Evolutionary conservation across 1,140 invertebrate genomes (phyloP).

Genomic region (Hycleus phaleratus): DNA sequence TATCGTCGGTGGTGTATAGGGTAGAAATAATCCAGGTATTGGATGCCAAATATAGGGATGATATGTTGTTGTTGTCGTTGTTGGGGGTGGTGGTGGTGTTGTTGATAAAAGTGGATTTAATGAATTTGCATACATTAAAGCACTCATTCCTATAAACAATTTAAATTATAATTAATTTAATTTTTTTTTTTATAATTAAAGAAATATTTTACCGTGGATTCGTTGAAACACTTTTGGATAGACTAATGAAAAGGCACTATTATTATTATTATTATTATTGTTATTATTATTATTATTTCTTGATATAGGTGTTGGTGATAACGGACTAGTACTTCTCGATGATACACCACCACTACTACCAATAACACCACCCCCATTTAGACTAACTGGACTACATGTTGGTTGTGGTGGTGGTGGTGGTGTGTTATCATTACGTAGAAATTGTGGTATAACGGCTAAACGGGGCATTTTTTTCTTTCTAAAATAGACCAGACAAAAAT

Average conservation of each 20-base stretch:
- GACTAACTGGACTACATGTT: slow-evolving; percentile 28
- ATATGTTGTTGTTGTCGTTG: slow-evolving; percentile 32
- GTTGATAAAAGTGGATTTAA: slow-evolving; percentile 31
- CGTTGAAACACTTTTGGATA: slow-evolving; percentile 36
- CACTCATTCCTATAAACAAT: slow-evolving; percentile 33
- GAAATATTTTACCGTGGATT: neutral
- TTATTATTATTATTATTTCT: neutral
- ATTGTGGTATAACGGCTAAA: slow-evolving; percentile 29
- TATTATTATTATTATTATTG: too few relatives aligned
- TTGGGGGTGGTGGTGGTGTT: too few relatives aligned
- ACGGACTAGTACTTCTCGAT: slow-evolving; percentile 36
- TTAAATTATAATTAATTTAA: too few relatives aligned
- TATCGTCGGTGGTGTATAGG: slow-evolving; percentile 26
- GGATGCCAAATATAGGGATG: slow-evolving; percentile 43
- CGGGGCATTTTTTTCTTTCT: slow-evolving; percentile 34
- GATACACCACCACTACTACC: slow-evolving; percentile 17
- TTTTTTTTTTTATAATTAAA: too few relatives aligned
- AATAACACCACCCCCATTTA: too few relatives aligned
- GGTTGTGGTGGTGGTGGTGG: slow-evolving; percentile 28
- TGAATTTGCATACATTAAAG: slow-evolving; percentile 39
- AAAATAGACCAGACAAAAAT: slow-evolving; percentile 23
- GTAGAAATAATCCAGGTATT: slow-evolving; percentile 37
- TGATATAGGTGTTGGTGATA: slow-evolving; percentile 30
- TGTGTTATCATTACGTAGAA: slow-evolving; percentile 15
- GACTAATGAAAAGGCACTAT: slow-evolving; percentile 27